Evolutionary conservation across 2,797 vertebrate species (phyloP), one percentile per base, ranked within the genome.

Genomic region (Sebastes reedi): DNA sequence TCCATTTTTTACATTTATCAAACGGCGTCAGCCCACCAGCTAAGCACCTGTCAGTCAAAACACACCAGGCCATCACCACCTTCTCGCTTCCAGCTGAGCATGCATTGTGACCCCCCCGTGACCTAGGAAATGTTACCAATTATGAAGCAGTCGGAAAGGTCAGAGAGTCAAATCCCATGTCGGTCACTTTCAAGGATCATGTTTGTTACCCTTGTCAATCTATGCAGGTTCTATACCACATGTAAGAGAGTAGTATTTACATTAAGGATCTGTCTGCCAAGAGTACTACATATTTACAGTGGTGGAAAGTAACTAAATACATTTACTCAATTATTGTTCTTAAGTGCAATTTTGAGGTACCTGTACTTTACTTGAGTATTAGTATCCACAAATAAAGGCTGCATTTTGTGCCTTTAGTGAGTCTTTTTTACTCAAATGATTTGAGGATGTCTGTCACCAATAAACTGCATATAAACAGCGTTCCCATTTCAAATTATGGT

Each of bases 61-160:
- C 16, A 29, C 70, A 82, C 67, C 66, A 77, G 80, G 88, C 83
- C 85, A 80, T 85, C 86, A 88, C n/a, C 30, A 24, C 80, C 50
- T 59, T 32, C 55, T 50, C 3, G 20, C 52, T 75, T 76, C 61
- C 77, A 79, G 65, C 73, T 72, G 61, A 79, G 81, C 11, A 14
- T 9, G 18, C 34, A 65, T 72, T 11, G 30, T 83, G 87, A 91
- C 92, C 78, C 74, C 74, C 61, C 36, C 16, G 4, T 58, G 79
- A 89, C 86, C 79, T 62, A 42, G 90, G 90, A 94, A 91, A 89
- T 91, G 71, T 82, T 68, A 79, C 36, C 75, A 88, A 91, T 92
- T 92, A 90, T 10, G 20, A 68, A 87, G 61, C 79, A 81, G 69
- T 81, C 80, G n/a, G 59, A 83, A 10, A 27, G 85, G 81, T 91